Base-by-base conservation (phyloP, 1,140 invertebrate genomes). In the Drosophila lacertosa region DNA sequence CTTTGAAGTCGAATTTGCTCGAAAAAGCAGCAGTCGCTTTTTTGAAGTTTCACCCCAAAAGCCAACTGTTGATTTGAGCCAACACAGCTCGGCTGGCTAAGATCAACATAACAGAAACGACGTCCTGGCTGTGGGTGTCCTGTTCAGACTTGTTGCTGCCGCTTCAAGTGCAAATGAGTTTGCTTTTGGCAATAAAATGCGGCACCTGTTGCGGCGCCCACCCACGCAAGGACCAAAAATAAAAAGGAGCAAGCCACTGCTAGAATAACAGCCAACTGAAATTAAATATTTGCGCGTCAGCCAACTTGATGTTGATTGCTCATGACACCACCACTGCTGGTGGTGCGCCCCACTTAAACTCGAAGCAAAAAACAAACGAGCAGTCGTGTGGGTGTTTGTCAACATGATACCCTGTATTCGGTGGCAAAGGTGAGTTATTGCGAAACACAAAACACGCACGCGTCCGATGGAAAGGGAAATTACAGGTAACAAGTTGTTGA, bases 111-210 rank as follows among this genome's bases (percentile, higher is more conserved):
- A n/a, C n/a, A n/a, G n/a, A n/a, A n/a, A n/a, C n/a, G n/a, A n/a
- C n/a, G n/a, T 10, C 24, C 55, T 7, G 26, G 26, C 24, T 18
- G 40, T 10, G 42, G 45, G 7, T 40, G 24, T 62, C 32, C 35
- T 54, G 10, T 39, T 44, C 37, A 29, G 33, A 78, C 74, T 73
- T 65, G 72, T 78, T 78, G 66, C 75, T 62, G 65, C 39, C 71
- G 63, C 45, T 48, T 73, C 72, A 76, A 84, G 76, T 84, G 80
- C 58, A 84, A 84, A 84, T 84, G 80, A 84, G 75, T 79, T 84
- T 84, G 48, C 63, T 69, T 82, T 69, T 64, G 33, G 45, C 59
- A 57, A 73, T 66, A 67, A 82, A 77, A 77, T 67, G 47, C 39
- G 59, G 29, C 55, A 83, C 80, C 80, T 83, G 75, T 83, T 83